These are phyloP conservation scores for Lepidochitona cinerea DNA, from an alignment of 2,888 invertebrate species.

Conservation along the genomic window DNA sequence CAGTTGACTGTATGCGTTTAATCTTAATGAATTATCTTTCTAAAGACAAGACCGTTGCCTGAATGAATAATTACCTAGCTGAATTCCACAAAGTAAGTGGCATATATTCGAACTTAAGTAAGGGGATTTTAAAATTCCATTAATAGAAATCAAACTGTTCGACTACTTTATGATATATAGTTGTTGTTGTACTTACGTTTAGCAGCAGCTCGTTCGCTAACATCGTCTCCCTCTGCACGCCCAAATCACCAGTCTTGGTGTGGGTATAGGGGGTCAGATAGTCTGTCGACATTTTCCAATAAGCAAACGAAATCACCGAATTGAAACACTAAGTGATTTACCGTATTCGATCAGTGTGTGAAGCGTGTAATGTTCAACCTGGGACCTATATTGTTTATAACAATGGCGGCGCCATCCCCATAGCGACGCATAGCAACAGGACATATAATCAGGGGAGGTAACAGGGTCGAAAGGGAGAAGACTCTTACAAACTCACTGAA, in stretches of 20 bases:
- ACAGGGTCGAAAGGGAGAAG: no score
- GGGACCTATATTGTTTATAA: background rate
- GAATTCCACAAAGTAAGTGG: no score
- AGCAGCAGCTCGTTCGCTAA: constrained; percentile 65
- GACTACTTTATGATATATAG: background rate
- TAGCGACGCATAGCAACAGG: background rate
- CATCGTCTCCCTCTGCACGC: constrained; percentile 65
- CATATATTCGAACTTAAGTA: no score
- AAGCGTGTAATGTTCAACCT: background rate
- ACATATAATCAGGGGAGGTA: background rate
- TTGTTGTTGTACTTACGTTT: constrained; percentile 49
- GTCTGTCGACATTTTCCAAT: background rate
- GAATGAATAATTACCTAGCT: no score
- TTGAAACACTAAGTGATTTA: background rate
- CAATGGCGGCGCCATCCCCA: constrained; percentile 2
- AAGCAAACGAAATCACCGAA: background rate
- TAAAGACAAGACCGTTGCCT: no score
- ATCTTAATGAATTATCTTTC: no score
- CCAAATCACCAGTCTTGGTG: constrained; percentile 55
- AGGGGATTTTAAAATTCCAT: no score
- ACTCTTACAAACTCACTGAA: no score
- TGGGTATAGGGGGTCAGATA: background rate
- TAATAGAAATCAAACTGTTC: no score
- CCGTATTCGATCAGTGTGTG: background rate
- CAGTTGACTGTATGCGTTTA: no score